Base-by-base conservation (phyloP, 2,797 vertebrate genomes). In the Cottoperca gobio region DNA sequence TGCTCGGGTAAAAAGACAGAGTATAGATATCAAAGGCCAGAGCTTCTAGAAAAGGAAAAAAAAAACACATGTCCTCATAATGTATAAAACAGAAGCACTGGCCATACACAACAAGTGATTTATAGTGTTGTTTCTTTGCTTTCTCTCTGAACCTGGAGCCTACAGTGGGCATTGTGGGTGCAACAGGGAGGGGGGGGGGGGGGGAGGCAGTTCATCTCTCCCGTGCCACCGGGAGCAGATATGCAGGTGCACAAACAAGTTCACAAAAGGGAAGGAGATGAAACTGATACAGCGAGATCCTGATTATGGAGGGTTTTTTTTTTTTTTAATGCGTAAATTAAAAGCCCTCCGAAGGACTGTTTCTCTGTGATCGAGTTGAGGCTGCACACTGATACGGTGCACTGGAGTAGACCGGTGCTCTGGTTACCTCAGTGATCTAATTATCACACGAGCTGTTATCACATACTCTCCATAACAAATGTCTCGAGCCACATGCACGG, bases 21-120 rank as follows among this genome's bases (percentile, higher is more conserved):
- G 87, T 88, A 86, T 53, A 90, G 90, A 91, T 89, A 91, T 91
- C 89, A 91, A 89, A 89, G 89, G 83, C 58, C 73, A 35, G 82
- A 66, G 74, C 70, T 86, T 70, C 40, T 35, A 19, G 70, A 49
- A 45, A 35, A 55, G 5, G 46, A 40, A 33, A 12, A 52, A 39
- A 31, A 69, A 59, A 46, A n/a, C 72, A 40, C 21, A 48, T 79
- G 69, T 79, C 76, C 79, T 88, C 55, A 72, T 89, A 79, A 88
- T 81, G 75, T 66, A 73, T 77, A 83, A 86, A 91, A 79, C 67
- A 83, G 73, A 70, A 65, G 26, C 55, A 55, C 37, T 23, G 37
- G 74, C 57, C 61, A 55, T 64, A 79, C 70, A 84, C 79, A 85
- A 86, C 70, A 79, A 84, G 84, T 88, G 86, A 90, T 89, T 86